Evolutionary conservation across 2,797 vertebrate genomes (phyloP).

Genomic region (Propithecus perrieri): DNA sequence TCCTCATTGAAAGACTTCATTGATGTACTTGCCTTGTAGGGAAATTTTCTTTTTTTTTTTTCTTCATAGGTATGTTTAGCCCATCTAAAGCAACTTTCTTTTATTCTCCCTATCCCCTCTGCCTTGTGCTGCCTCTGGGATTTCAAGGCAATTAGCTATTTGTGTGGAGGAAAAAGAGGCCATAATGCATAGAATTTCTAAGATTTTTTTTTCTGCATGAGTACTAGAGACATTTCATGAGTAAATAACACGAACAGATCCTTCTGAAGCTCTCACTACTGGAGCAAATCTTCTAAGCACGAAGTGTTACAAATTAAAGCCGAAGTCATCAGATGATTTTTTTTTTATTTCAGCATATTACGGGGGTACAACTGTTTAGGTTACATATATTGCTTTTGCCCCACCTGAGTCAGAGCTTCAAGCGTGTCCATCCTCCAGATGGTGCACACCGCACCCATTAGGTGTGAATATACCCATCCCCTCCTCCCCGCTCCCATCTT

Average conservation of each 20-base stretch:
- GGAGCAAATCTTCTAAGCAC: neutral
- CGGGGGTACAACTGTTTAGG: too few relatives aligned
- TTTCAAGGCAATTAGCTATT: slow-evolving; percentile 78
- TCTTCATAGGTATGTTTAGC: slow-evolving; percentile 74
- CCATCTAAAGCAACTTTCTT: slow-evolving; percentile 71
- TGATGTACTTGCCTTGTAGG: slow-evolving; percentile 69
- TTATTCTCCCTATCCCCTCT: slow-evolving; percentile 70
- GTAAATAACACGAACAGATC: slow-evolving; percentile 57
- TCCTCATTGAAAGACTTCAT: slow-evolving; percentile 77
- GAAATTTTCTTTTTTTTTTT: slow-evolving; percentile 52
- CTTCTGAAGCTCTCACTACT: slow-evolving; percentile 10
- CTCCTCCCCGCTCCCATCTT: too few relatives aligned
- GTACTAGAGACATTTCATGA: slow-evolving; percentile 43
- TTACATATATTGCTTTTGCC: too few relatives aligned
- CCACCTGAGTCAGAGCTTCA: too few relatives aligned
- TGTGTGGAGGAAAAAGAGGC: slow-evolving; percentile 48
- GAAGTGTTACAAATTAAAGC: slow-evolving; percentile 3
- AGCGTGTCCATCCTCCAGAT: too few relatives aligned
- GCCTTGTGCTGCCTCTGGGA: slow-evolving; percentile 74
- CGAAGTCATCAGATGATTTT: slow-evolving; percentile 14
- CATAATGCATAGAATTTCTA: slow-evolving; percentile 4
- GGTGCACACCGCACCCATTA: too few relatives aligned
- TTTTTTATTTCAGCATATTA: too few relatives aligned
- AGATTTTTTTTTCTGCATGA: slow-evolving; percentile 16
- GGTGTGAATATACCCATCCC: too few relatives aligned